phyloP scores from a whole-genome alignment of 2,113 vertebrate species.

The Hirundichthys speculiger region DNA sequence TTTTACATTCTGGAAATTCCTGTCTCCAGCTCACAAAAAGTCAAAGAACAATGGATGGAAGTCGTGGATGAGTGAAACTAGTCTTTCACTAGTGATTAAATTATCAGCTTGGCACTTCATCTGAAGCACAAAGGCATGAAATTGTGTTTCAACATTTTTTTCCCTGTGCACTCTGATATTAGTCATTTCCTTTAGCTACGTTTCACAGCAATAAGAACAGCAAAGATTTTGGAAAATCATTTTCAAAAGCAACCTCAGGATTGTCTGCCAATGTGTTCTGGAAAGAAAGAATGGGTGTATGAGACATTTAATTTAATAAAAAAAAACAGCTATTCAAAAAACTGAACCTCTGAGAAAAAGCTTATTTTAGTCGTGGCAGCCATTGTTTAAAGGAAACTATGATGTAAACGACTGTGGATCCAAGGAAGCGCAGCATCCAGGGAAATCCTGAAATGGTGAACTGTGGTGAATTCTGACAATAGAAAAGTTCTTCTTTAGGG shows the following conservation, averaged over 20 bases:
- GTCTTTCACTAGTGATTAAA: conserved; percentile 71
- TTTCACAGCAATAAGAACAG: conserved; percentile 58
- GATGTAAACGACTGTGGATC: too few relatives aligned
- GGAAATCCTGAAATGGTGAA: too few relatives aligned
- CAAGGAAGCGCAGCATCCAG: too few relatives aligned
- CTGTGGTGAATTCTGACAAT: too few relatives aligned
- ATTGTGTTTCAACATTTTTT: conserved; percentile 74
- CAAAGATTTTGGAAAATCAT: conserved; percentile 41
- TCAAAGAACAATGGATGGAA: conserved; percentile 34
- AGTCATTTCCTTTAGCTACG: conserved; percentile 61
- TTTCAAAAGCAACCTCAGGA: conserved; percentile 45
- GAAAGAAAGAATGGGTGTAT: conserved; percentile 15
- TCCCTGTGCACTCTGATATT: conserved; percentile 52
- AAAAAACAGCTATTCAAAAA: too few relatives aligned
- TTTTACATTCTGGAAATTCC: background rate
- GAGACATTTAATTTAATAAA: too few relatives aligned
- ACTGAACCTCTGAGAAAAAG: too few relatives aligned
- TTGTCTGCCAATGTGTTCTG: conserved; percentile 27
- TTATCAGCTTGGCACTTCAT: conserved; percentile 67
- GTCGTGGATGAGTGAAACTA: conserved; percentile 51
- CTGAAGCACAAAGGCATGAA: conserved; percentile 71
- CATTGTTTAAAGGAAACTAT: too few relatives aligned
- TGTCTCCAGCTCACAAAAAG: conserved; percentile 21
- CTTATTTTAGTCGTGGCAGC: too few relatives aligned
- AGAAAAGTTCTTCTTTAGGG: too few relatives aligned